Evolutionary conservation across 2,888 invertebrate species (phyloP), one percentile per base, ranked within the genome.

Genomic region (Andrena bucephala): DNA sequence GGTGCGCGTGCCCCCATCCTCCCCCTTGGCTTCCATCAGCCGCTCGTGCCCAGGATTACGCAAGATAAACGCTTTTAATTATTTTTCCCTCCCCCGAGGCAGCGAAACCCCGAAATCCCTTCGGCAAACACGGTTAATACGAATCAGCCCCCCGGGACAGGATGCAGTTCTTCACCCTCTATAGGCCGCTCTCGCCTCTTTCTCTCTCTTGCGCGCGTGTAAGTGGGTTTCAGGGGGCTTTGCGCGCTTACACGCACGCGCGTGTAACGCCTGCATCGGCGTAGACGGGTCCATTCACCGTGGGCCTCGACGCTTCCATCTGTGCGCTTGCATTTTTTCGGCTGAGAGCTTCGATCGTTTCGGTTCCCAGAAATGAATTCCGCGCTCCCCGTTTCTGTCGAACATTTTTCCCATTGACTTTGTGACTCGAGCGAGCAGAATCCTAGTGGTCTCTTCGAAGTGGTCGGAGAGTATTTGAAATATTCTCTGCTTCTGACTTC

Each of bases 51-150:
- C 78, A 63, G 89, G 89, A 90, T 89, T 88, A 90, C 83, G 79
- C 66, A 78, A 87, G 88, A 89, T 89, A 88, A 86, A 87, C 86
- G 91, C 87, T 87, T 90, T 91, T 91, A 91, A 91, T 91, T 91
- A 90, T 90, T 87, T 90, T 87, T 84, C 84, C 84, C 84, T 69
- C 59, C 29, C 42, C 57, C 57, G 24, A 57, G 24, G 65, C 74
- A 42, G 50, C 57, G 77, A 77, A 85, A 69, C 82, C 85, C 83
- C 72, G 63, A 85, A 89, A 89, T 90, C 89, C 87, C 87, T 84
- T 85, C 75, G 84, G 90, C 85, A 90, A 90, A 90, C 89, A 89
- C 75, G 85, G 83, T 82, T 85, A 85, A 85, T 80, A 82, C 86
- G 83, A 85, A 86, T 84, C 85, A 78, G 81, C 81, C 79, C 78